Conservation (phyloP, 2,113 vertebrate genomes). For the Protobothrops flavoviridis region DNA sequence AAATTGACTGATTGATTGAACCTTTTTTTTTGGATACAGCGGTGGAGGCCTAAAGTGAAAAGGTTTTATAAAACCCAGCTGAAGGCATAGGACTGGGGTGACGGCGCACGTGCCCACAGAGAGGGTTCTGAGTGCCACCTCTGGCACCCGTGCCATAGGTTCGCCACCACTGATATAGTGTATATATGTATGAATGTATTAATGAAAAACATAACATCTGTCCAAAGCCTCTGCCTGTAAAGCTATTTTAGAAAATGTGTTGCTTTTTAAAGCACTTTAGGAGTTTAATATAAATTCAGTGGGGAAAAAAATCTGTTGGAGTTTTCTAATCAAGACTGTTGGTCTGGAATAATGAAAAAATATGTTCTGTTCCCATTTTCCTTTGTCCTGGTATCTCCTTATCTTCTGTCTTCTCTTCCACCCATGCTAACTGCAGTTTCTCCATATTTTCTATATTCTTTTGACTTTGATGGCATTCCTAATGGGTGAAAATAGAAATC, state of each 20-base stretch:
- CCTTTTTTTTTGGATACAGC: too few species aligned
- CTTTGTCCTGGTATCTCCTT: background rate
- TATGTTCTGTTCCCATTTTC: background rate
- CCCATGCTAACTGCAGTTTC: background rate
- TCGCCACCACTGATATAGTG: background rate
- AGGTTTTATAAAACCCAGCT: too few species aligned
- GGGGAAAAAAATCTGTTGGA: background rate
- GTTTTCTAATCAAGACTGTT: background rate
- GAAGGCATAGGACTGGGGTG: too few species aligned
- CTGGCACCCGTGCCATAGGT: too few species aligned
- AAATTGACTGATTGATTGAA: too few species aligned
- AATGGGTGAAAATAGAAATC: background rate
- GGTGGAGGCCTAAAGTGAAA: too few species aligned
- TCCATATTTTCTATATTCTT: background rate
- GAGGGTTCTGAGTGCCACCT: too few species aligned
- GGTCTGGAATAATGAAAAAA: constrained; percentile 6
- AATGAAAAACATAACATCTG: constrained; percentile 26
- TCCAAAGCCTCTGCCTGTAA: constrained; percentile 8
- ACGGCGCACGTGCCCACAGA: too few species aligned
- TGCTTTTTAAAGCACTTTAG: background rate
- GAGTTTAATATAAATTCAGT: background rate
- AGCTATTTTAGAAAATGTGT: constrained; percentile 25
- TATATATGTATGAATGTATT: background rate
- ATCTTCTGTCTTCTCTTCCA: background rate
- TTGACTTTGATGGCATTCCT: background rate